Conservation (phyloP, 2,113 vertebrate genomes). For the Perccottus glenii region DNA sequence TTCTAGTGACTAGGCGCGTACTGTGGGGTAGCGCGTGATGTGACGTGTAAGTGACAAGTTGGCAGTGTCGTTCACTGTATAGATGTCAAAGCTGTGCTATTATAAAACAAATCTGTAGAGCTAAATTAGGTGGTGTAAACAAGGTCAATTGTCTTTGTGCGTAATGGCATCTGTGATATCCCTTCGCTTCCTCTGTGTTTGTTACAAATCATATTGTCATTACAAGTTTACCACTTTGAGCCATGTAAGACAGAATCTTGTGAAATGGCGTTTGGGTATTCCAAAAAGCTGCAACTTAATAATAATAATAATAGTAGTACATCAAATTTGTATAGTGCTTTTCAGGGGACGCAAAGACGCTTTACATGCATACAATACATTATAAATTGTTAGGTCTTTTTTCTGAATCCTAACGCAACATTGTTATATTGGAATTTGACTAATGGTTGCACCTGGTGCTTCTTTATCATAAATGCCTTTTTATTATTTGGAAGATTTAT, state of each 20-base stretch:
- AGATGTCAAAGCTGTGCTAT: conserved; percentile 85
- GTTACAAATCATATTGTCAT: conserved; percentile 65
- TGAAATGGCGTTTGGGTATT: conserved; percentile 24
- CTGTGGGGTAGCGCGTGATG: conserved; percentile 81
- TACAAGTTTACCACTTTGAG: conserved; percentile 59
- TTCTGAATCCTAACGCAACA: conserved; percentile 17
- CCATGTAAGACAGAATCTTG: conserved; percentile 51
- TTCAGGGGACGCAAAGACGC: no score
- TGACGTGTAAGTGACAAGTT: conserved; percentile 84
- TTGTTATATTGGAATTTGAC: conserved; percentile 25
- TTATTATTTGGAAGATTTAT: conserved; percentile 24
- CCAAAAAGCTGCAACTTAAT: conserved; percentile 8
- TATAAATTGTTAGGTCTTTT: not conserved
- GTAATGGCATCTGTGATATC: conserved; percentile 75
- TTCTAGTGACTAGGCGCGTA: conserved; percentile 84
- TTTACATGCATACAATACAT: no score
- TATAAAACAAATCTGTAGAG: conserved; percentile 80
- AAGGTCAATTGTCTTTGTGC: conserved; percentile 78
- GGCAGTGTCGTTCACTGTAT: conserved; percentile 84
- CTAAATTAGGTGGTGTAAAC: conserved; percentile 81
- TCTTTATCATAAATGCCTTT: conserved; percentile 34
- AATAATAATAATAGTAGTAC: conserved; percentile 19
- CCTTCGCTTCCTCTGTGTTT: conserved; percentile 70
- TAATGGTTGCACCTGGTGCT: conserved; percentile 34
- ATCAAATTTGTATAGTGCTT: no score